Conservation (phyloP, 1,140 invertebrate genomes). For the Pseudomyrmex sp. region DNA sequence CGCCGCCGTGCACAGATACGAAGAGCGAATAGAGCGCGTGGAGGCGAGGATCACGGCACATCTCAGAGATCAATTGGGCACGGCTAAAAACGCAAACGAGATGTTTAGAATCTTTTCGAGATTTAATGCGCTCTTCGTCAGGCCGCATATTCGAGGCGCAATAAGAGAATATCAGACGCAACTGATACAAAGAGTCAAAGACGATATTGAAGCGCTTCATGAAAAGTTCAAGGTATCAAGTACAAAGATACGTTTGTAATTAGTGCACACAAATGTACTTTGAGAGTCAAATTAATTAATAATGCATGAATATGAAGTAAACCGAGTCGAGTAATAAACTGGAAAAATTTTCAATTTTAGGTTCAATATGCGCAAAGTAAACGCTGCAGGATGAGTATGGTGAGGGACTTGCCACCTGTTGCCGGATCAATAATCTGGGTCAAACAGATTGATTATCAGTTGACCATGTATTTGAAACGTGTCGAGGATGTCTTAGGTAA, state of each 20-base stretch:
- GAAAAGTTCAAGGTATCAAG: conserved; percentile 97
- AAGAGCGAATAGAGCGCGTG: conserved; percentile 98
- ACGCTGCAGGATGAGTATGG: conserved; percentile 94
- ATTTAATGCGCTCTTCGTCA: conserved; percentile 99
- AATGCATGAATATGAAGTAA: conserved; percentile 1
- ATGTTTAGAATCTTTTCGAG: conserved; percentile 99
- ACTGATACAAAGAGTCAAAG: conserved; percentile 99
- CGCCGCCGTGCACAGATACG: conserved; percentile 97
- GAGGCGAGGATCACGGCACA: conserved; percentile 99
- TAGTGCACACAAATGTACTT: neutral
- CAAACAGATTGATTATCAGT: conserved; percentile 98
- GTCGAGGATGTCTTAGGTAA: conserved; percentile 98
- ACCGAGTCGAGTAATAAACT: neutral
- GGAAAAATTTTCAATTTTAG: conserved; percentile 80
- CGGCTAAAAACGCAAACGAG: conserved; percentile 99
- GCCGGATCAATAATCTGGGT: conserved; percentile 99
- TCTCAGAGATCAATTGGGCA: conserved; percentile 98
- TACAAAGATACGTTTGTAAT: neutral
- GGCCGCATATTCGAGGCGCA: conserved; percentile 99
- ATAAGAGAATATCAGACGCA: conserved; percentile 99
- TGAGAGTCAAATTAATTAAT: neutral
- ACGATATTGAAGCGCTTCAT: conserved; percentile 98
- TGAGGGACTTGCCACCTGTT: conserved; percentile 97
- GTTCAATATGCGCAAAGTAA: conserved; percentile 97
- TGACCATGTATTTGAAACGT: conserved; percentile 98